A percentile compares a stretch with the other conserved stretches of the same genome.
These are phyloP conservation scores for Gobius niger DNA, from an alignment of 2,113 vertebrate genomes.

Conservation along the genomic window DNA sequence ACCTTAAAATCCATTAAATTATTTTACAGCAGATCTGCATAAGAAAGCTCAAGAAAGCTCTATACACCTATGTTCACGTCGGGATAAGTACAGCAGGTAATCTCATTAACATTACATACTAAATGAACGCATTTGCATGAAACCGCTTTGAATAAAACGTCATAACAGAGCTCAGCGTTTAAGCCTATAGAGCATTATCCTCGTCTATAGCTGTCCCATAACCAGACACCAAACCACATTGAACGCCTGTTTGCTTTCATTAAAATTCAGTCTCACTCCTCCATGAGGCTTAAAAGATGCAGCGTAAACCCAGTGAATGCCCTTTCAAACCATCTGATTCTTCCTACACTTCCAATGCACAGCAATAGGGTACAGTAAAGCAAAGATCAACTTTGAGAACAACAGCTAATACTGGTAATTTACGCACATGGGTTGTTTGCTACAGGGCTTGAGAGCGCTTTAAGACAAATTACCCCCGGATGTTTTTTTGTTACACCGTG, in stretches of 20 bases:
- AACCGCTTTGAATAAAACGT: too few species aligned
- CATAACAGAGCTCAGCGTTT: too few species aligned
- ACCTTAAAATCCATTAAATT: too few species aligned
- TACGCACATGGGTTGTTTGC: constrained; percentile 37
- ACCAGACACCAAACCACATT: constrained; percentile 29
- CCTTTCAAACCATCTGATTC: constrained; percentile 22
- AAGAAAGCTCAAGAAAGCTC: too few species aligned
- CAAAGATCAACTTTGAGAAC: neutral
- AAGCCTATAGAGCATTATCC: neutral
- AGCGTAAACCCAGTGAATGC: constrained; percentile 1
- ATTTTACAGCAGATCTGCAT: too few species aligned
- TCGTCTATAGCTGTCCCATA: constrained; percentile 29
- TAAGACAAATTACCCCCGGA: constrained; percentile 43
- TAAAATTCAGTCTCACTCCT: constrained; percentile 26
- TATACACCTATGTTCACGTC: too few species aligned
- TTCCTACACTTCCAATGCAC: neutral
- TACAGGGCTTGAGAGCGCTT: constrained; percentile 17
- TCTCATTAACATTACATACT: too few species aligned
- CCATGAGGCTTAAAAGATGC: neutral
- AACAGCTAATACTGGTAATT: constrained; percentile 25
- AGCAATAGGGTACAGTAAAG: neutral
- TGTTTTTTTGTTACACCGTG: constrained; percentile 44
- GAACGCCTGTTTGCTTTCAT: constrained; percentile 40
- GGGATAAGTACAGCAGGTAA: too few species aligned
- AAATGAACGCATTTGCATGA: too few species aligned